A percentile compares a stretch with the other conserved stretches of the same genome.
These are phyloP conservation scores for Cyphomyrus plagiostoma DNA, from an alignment of 2,113 vertebrate genomes.

Conservation along the genomic window DNA sequence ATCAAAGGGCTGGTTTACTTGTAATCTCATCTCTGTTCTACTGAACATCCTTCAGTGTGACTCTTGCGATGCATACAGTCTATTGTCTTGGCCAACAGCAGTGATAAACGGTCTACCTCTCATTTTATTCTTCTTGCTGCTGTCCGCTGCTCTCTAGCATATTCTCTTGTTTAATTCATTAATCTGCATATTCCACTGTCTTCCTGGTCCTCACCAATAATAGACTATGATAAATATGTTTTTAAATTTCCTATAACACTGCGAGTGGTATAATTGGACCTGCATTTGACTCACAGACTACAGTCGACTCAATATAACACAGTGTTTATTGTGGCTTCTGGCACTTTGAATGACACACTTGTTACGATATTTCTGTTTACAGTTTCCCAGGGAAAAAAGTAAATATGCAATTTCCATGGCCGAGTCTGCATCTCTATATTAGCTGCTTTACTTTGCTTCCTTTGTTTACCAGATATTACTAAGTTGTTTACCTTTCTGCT, in stretches of 20 bases:
- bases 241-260: background rate
- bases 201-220: background rate
- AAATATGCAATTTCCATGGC: background rate
- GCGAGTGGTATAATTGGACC: background rate
- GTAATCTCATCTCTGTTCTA: background rate
- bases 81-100: background rate
- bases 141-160: background rate
- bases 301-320: background rate
- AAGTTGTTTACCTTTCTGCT: background rate
- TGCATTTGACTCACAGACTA: background rate
- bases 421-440: background rate
- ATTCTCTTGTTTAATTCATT: background rate
- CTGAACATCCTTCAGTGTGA: background rate
- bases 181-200: background rate
- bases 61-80: background rate
- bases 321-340: background rate
- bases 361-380: background rate
- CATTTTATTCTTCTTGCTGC: background rate
- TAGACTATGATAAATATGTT: background rate
- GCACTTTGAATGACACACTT: background rate
- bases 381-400: background rate
- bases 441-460: background rate
- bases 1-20: background rate
- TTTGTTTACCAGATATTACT: background rate
- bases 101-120: background rate